Evolutionary conservation across 2,888 invertebrate species (phyloP).

Genomic region (Ypsolopha scabrella): DNA sequence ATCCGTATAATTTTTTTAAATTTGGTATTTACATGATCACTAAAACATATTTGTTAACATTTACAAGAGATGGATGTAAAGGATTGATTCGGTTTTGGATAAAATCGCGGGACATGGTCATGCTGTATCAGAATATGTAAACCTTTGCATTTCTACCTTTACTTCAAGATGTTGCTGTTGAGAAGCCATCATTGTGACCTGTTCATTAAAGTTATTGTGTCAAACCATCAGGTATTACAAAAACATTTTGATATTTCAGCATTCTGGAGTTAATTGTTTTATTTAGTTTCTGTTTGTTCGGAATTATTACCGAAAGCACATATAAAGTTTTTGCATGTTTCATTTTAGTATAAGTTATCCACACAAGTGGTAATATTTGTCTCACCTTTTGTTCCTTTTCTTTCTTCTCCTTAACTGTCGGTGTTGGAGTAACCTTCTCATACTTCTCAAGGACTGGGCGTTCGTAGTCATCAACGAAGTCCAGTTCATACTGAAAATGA

Average conservation of each 20-base stretch:
- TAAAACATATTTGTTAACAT: too few species aligned
- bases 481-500: constrained; percentile 48
- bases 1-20: too few species aligned
- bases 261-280: too few species aligned
- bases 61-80: too few species aligned
- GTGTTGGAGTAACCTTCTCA: constrained; percentile 69
- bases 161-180: constrained; percentile 44
- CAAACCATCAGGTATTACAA: not conserved
- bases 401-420: constrained; percentile 53
- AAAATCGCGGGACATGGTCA: not conserved
- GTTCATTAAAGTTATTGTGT: constrained; percentile 19
- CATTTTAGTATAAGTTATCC: too few species aligned
- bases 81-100: too few species aligned
- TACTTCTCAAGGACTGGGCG: constrained; percentile 79
- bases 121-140: constrained; percentile 1
- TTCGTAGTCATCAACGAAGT: constrained; percentile 78
- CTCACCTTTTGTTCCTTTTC: constrained; percentile 51
- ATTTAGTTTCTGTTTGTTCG: too few species aligned
- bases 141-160: constrained; percentile 36
- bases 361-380: too few species aligned
- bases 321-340: too few species aligned
- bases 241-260: too few species aligned
- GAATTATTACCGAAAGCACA: too few species aligned
- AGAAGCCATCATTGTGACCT: constrained; percentile 45
- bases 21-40: too few species aligned